Conservation (phyloP, 2,888 invertebrate genomes). For the Prenolepis imparis region DNA sequence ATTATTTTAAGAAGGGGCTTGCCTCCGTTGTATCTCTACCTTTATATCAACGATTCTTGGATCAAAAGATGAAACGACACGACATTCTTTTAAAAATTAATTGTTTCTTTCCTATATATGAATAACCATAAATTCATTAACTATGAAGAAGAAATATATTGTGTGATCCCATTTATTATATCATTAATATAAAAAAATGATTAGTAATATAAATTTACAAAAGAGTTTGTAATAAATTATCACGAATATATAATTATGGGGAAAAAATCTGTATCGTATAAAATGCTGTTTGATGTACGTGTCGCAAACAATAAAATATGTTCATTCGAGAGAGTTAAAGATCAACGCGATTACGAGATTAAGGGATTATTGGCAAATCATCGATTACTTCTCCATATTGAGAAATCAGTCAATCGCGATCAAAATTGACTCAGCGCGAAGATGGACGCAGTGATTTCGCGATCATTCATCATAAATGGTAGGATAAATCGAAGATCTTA, state of each 20-base stretch:
- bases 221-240: neutral
- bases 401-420: conserved; percentile 1
- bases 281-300: neutral
- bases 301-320: conserved; percentile 15
- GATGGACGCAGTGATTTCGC: conserved; percentile 5
- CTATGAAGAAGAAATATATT: neutral
- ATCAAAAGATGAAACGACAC: conserved; percentile 1
- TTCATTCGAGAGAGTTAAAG: neutral
- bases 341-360: neutral
- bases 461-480: conserved; percentile 8
- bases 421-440: neutral
- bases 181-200: neutral
- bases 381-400: neutral
- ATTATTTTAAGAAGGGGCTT: conserved; percentile 63
- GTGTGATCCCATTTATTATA: neutral
- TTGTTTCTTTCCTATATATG: neutral
- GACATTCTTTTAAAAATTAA: conserved; percentile 3
- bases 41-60: conserved; percentile 37
- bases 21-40: conserved; percentile 19
- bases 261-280: neutral
- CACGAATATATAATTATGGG: neutral
- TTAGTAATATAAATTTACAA: neutral
- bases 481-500: conserved; percentile 33
- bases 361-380: neutral
- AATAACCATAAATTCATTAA: neutral